Evolutionary conservation across 2,797 vertebrate genomes (phyloP).

Genomic region (Pantherophis vulpinus): DNA sequence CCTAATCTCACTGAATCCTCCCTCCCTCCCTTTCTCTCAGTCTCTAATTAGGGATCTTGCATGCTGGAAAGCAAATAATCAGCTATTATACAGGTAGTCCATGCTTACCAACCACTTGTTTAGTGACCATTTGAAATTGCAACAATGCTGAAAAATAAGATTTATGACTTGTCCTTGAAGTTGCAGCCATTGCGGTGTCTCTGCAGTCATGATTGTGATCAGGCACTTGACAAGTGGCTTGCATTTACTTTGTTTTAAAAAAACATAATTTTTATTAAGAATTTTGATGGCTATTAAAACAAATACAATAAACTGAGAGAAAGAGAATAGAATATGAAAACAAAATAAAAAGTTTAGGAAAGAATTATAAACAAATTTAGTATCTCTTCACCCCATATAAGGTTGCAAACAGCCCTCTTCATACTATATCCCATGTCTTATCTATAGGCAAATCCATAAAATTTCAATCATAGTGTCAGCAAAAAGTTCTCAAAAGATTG

Average conservation of each 20-base stretch:
- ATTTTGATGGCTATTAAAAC: neutral
- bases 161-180: neutral
- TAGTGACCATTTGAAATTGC: neutral
- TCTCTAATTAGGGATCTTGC: neutral
- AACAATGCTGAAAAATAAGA: neutral
- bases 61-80: neutral
- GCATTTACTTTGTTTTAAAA: neutral
- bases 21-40: neutral
- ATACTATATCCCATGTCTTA: neutral
- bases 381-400: neutral
- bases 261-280: neutral
- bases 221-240: neutral
- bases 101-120: neutral
- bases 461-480: neutral
- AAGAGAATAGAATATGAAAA: neutral
- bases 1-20: neutral
- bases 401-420: neutral
- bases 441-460: neutral
- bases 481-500: neutral
- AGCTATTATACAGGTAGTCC: neutral
- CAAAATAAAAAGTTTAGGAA: neutral
- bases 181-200: neutral
- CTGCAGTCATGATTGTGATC: neutral
- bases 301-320: neutral
- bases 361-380: neutral